Conservation (phyloP, 1,140 invertebrate species). For the Oedothorax gibbosus region DNA sequence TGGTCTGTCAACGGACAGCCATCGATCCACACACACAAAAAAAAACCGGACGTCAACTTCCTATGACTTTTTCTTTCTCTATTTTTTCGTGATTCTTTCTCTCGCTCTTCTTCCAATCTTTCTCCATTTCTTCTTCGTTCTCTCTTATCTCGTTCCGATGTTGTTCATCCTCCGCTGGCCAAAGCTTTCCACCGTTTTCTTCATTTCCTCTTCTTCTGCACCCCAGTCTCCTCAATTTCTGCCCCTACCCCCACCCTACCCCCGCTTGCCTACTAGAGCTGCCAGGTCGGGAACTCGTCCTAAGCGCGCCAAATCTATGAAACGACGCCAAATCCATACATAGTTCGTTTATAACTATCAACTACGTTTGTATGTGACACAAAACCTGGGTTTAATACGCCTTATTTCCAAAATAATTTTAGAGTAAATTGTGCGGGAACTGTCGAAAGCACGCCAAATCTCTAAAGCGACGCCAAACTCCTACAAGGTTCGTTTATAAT, state of each 20-base stretch:
- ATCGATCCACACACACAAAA: constrained; percentile 42
- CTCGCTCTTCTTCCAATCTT: constrained; percentile 55
- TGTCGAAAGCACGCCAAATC: no score
- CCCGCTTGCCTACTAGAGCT: neutral
- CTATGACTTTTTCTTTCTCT: constrained; percentile 18
- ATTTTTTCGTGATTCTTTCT: neutral
- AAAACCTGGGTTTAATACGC: no score
- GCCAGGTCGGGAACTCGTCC: no score
- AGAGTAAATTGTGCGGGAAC: no score
- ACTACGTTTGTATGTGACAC: no score
- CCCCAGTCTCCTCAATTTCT: constrained; percentile 44
- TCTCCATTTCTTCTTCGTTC: constrained; percentile 58
- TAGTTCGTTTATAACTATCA: no score
- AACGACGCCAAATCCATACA: no score
- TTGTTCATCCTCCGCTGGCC: constrained; percentile 57
- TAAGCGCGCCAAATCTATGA: no score
- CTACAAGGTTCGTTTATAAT: no score
- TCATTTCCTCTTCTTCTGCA: constrained; percentile 57
- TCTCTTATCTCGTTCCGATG: constrained; percentile 47
- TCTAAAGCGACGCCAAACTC: no score
- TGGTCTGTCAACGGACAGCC: constrained; percentile 42
- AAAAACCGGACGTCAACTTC: constrained; percentile 53
- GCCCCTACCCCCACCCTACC: constrained; percentile 5
- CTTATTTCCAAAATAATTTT: no score
- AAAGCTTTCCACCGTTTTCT: constrained; percentile 46